Base-by-base conservation (phyloP, 2,797 vertebrate species). In the Vespertilio murinus region DNA sequence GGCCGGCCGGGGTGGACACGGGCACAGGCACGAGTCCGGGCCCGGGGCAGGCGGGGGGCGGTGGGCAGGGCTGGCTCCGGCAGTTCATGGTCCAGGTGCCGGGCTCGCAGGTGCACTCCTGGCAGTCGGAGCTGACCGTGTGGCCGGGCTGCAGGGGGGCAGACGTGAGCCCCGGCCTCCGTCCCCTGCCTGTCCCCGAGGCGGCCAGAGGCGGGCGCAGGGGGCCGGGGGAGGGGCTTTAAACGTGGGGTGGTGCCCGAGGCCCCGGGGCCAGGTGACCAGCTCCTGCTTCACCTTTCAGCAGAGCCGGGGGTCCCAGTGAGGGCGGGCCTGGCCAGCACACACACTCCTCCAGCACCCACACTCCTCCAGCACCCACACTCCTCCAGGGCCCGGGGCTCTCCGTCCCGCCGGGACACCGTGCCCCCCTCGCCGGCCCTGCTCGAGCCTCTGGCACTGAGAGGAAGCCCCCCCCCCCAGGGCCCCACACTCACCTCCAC, bases 61-160 rank as follows among this genome's bases (percentile, higher is more conserved):
- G 25, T 30, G 98, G 88, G 82, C 99, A 99, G 18, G 54, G 6
- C 30, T 98, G 98, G 12, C 96, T 96, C 81, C 30, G 92, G 95
- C 99, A 99, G 40, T 7, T 97, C 93, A 99, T 96, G 2, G 96
- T 61, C 88, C 97, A 98, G 0, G 98, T 98, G 45, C 91, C 2
- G 33, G 97, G 95, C 1, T 98, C 95, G 88, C 99, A 99, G 75
- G 98, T 91, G 95, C 99, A 99, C 61, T 98, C 97, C 96, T 98
- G 98, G 89, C 99, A 99, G 87, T 98, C 98, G 96, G 96, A 97
- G 73, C 97, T 97, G 98, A 99, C 98, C 1, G 17, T 96, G 97
- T 98, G 98, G 96, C 98, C 98, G 0, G 69, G 87, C 96, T 97
- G 87, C 5, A 0, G 7, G 92, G 95, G 45, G 13, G 30, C 42